Evolutionary conservation across 2,888 invertebrate species (phyloP), one percentile per base, ranked within the genome.

Genomic region (Trisateles emortualis): DNA sequence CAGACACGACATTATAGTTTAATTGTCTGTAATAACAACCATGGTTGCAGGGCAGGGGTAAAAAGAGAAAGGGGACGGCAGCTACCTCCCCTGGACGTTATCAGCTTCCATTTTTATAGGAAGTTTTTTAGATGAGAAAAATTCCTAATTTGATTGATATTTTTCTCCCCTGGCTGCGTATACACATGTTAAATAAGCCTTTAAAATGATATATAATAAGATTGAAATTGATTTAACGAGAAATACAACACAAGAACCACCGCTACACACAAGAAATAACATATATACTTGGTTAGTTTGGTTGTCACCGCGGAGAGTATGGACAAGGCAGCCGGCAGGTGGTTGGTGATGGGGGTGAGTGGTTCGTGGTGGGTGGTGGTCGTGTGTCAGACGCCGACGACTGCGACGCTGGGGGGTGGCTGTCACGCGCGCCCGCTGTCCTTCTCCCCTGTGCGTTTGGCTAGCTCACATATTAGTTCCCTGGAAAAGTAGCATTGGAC

Each of bases 361-460:
- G 6, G 39, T 24, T n/a, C 5, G 24, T 11, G 13, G 0, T 16
- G 39, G 6, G 19, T 5, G 29, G n/a, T 8, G 32, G n/a, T 35
- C 35, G 48, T 22, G 42, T 58, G 79, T 87, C 86, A 88, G 63
- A 80, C 84, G 60, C 74, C 76, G 52, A 87, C 75, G 43, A 84
- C 62, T 68, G 86, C 83, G 52, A 86, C 67, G 62, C 68, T 53
- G 59, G 78, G 72, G 35, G 69, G 57, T 43, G 52, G 46, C 52
- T 52, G 78, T 75, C 72, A 81, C 73, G 60, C 88, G 56, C 57
- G 84, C 57, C 9, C 30, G 0, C 76, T 74, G 0, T 82, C 72
- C 69, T 92, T 90, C 81, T 92, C 92, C 0, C 86, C 87, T 78
- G 88, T 79, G 13, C 86, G 87, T 66, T 92, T 92, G 19, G 89